phyloP scores from a whole-genome alignment of 2,113 vertebrate species.

The Seriola quinqueradiata region DNA sequence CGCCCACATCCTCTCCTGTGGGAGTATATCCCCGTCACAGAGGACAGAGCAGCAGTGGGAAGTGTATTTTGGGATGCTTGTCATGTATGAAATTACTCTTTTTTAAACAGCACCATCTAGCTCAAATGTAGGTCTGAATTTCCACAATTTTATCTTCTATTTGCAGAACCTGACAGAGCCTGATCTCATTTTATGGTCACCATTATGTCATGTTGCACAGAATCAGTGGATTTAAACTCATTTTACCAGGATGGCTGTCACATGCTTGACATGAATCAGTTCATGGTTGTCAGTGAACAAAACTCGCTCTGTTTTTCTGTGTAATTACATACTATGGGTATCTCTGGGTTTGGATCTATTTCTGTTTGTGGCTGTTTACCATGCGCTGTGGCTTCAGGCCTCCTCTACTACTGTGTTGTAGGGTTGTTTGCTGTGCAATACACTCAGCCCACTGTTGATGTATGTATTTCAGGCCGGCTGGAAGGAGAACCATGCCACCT shows the following conservation, averaged over 20 bases:
- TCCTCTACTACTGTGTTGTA: background rate
- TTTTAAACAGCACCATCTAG: slow-evolving; percentile 15
- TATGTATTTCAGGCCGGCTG: slow-evolving; percentile 89
- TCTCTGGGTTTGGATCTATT: slow-evolving; percentile 54
- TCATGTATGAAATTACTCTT: slow-evolving; percentile 48
- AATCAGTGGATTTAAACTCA: slow-evolving; percentile 4
- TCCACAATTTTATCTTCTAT: slow-evolving; percentile 36
- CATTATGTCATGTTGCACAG: slow-evolving; percentile 1
- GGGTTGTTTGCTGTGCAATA: background rate
- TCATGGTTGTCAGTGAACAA: slow-evolving; percentile 32
- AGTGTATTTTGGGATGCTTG: slow-evolving; percentile 55
- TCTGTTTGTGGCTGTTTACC: slow-evolving; percentile 30
- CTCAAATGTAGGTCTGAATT: slow-evolving; percentile 34
- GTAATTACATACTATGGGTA: slow-evolving; percentile 12
- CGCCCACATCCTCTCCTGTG: slow-evolving; percentile 39
- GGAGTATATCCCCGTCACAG: slow-evolving; percentile 30
- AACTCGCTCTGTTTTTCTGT: slow-evolving; percentile 18
- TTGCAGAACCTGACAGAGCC: slow-evolving; percentile 35
- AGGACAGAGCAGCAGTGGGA: slow-evolving; percentile 46
- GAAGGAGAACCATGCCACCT: slow-evolving; percentile 98
- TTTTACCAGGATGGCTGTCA: slow-evolving; percentile 4
- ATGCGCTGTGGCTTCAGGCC: slow-evolving; percentile 3
- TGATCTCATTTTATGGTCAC: slow-evolving; percentile 31
- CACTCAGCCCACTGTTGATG: slow-evolving; percentile 13
- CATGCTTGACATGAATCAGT: slow-evolving; percentile 19